Conservation (phyloP, 1,140 invertebrate genomes). For the Habropoda laboriosa region DNA sequence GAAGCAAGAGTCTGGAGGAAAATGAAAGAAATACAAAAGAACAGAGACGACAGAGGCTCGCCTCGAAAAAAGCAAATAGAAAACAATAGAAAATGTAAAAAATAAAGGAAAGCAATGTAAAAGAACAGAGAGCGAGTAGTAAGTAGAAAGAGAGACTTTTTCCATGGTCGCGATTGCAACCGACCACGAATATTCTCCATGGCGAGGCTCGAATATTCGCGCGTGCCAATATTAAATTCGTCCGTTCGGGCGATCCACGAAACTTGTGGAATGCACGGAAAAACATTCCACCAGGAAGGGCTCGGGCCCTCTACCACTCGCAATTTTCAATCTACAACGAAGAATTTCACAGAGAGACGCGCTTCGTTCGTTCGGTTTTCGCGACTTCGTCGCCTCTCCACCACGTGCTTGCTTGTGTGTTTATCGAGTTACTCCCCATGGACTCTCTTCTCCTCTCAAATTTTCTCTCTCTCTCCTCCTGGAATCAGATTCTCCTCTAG, state of each 20-base stretch:
- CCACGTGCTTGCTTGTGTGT: no score
- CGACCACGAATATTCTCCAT: slow-evolving; percentile 3
- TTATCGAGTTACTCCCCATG: no score
- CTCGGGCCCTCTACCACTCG: background rate
- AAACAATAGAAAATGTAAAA: background rate
- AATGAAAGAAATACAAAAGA: no score
- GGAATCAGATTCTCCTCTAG: no score
- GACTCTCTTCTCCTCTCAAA: no score
- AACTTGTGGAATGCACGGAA: slow-evolving; percentile 17
- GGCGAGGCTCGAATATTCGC: slow-evolving; percentile 16
- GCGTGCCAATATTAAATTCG: slow-evolving; percentile 65
- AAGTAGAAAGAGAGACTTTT: no score
- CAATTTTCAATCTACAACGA: background rate
- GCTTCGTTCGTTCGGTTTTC: background rate
- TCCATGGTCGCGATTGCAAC: slow-evolving; percentile 17
- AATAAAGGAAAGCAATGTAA: background rate
- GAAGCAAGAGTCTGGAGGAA: no score
- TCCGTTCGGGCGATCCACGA: background rate
- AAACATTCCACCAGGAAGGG: slow-evolving; percentile 16
- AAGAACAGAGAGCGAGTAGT: background rate
- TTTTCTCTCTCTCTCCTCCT: no score
- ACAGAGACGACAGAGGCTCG: no score
- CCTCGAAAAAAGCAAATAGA: no score
- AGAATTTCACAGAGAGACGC: background rate
- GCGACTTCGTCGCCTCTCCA: background rate